A percentile compares a stretch with the other conserved stretches of the same genome.
Evolutionary conservation across 1,140 invertebrate species (phyloP).

Genomic region (Drosophila nasuta): DNA sequence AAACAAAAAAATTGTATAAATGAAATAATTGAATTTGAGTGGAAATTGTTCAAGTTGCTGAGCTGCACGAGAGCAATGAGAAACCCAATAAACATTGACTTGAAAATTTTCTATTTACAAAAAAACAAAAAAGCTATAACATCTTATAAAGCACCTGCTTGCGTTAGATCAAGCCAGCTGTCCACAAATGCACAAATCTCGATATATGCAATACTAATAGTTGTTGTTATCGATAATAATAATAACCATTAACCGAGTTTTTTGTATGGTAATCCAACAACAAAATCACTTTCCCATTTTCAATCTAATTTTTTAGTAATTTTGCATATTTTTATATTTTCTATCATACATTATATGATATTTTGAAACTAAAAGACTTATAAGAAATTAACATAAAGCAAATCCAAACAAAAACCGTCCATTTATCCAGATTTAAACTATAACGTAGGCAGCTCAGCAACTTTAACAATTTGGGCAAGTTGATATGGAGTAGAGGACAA

Average conservation of each 20-base stretch:
- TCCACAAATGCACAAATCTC: constrained; percentile 67
- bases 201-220: constrained; percentile 24
- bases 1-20: constrained; percentile 50
- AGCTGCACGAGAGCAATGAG: constrained; percentile 47
- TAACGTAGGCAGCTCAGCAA: constrained; percentile 63
- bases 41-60: constrained; percentile 69
- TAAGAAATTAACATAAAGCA: constrained; percentile 64
- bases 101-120: constrained; percentile 53
- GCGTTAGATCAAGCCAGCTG: constrained; percentile 45
- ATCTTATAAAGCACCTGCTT: constrained; percentile 24
- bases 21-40: constrained; percentile 16
- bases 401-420: constrained; percentile 75
- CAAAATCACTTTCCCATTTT: constrained; percentile 49
- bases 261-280: constrained; percentile 31
- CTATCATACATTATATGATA: constrained; percentile 60
- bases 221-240: constrained; percentile 25
- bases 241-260: constrained; percentile 7
- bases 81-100: constrained; percentile 54
- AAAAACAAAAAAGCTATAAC: background rate
- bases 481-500: background rate
- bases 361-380: constrained; percentile 78
- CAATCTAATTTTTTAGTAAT: constrained; percentile 27
- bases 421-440: constrained; percentile 73
- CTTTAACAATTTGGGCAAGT: constrained; percentile 51
- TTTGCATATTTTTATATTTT: constrained; percentile 14